Evolutionary conservation across 1,140 invertebrate species (phyloP), one percentile per base, ranked within the genome.

Genomic region (Campoletis sonorensis): DNA sequence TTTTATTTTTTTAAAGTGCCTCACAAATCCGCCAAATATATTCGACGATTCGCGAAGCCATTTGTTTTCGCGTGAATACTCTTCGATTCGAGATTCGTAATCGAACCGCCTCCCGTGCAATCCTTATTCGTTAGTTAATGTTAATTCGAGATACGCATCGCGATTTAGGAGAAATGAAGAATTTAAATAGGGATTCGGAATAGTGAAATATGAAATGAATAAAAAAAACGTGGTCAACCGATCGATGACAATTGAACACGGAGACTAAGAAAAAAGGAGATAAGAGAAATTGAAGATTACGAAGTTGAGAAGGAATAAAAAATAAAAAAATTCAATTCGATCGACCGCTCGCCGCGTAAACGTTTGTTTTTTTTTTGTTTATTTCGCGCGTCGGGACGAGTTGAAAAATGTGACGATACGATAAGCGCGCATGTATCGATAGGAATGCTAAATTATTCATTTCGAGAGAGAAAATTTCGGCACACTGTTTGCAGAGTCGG

Each of bases 81-180:
- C 70, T 49, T 45, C 73, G 73, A 77, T 77, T 77, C 73, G 73
- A 61, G 26, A 49, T 54, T 10, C 26, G 73, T 33, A 27, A 77
- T 37, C 73, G 51, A 77, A 77, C 8, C 49, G 73, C 30, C 51
- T 54, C 73, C 51, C 54, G 73, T 77, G 73, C 73, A 77, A 77
- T 77, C n/a, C 73, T 77, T 61, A 77, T 77, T 61, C 73, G 54
- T 77, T 77, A 77, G 73, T 77, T 77, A 33, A 77, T 45, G 54
- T 77, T 77, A 61, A 77, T 77, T 77, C 23, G 73, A 77, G 54
- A 77, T 45, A 58, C 18, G 54, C 58, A 61, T 64, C 73, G 30
- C 73, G 73, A 61, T 21, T 64, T 23, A 8, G 61, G 16, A 58
- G 54, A 21, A 37, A 45, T 15, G 23, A 21, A 73, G 18, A 73